These are phyloP conservation scores for Neria commutata DNA, from an alignment of 2,888 invertebrate species.

Conservation along the genomic window DNA sequence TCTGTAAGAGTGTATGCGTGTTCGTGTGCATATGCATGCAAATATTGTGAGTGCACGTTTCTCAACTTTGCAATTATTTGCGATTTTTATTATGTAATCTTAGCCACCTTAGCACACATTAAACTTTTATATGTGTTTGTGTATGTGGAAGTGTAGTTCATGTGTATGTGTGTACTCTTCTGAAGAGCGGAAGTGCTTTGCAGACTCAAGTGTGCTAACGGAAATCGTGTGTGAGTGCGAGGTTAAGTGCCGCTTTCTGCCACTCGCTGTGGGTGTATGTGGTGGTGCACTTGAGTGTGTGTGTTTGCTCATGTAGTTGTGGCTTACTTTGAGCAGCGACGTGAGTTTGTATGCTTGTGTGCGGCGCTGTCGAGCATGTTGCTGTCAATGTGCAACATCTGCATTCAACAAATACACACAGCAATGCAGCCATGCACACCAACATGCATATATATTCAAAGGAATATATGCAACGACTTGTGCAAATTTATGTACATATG, in stretches of 20 bases:
- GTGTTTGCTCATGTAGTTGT: neutral
- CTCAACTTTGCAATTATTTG: conserved; percentile 42
- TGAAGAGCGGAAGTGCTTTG: neutral
- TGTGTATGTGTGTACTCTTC: neutral
- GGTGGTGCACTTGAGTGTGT: neutral
- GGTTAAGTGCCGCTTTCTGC: neutral
- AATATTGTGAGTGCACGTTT: neutral
- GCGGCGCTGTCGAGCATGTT: too few relatives aligned
- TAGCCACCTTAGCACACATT: conserved; percentile 35
- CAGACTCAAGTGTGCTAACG: neutral
- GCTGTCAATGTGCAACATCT: too few relatives aligned
- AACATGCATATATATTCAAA: too few relatives aligned
- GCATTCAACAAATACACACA: too few relatives aligned
- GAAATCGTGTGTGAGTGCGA: neutral
- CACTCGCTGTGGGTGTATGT: neutral
- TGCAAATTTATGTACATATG: too few relatives aligned
- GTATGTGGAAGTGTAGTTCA: neutral
- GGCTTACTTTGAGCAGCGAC: neutral
- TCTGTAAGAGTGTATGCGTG: neutral
- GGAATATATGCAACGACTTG: too few relatives aligned
- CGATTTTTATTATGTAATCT: conserved; percentile 42
- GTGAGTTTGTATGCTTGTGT: neutral
- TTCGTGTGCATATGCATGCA: neutral
- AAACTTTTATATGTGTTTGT: conserved; percentile 19
- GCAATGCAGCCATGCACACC: too few relatives aligned